Evolutionary conservation across 1,140 invertebrate species (phyloP), one percentile per base, ranked within the genome.

Genomic region (Odontomachus brunneus): DNA sequence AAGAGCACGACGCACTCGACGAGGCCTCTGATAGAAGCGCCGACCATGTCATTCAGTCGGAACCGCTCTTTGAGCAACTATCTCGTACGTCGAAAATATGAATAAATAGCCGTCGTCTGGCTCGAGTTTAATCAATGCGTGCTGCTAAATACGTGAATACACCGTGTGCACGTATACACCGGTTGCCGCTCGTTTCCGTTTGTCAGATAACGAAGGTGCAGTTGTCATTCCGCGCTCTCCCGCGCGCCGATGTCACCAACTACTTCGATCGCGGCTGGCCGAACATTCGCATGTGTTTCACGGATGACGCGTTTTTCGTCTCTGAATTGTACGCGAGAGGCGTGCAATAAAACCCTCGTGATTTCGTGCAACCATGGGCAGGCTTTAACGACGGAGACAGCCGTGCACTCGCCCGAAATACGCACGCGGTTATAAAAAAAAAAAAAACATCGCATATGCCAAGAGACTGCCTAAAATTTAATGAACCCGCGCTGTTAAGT

Each of bases 31-130:
- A 80, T 71, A 80, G 71, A 80, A 71, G 33, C 63, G 4, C 33
- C 65, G 69, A 29, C 65, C 75, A 5, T 14, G 75, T 69, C 75
- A 80, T 33, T 71, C 65, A 51, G 49, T 55, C 22, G 22, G 15
- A 67, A 67, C 29, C 22, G n/a, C 38, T 71, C 65, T 80, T 71
- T 59, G 75, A 80, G 65, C 75, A 80, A 48, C 75, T 71, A 55
- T 12, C 63, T 15, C 17, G 66, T 26, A 51, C 66, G 17, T 57
- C 65, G 65, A 80, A 69, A 80, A 80, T 71, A 80, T 71, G 65
- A 80, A 80, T 80, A 80, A 80, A 80, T 80, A 57, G 65, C 63
- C 29, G 49, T 69, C 49, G 63, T 22, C 33, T 67, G 51, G 29
- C 49, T 51, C 17, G 4, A 80, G 65, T 80, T 80, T 80, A 71